Conservation (phyloP, 2,888 invertebrate species). For the Argyra leucocephala region DNA sequence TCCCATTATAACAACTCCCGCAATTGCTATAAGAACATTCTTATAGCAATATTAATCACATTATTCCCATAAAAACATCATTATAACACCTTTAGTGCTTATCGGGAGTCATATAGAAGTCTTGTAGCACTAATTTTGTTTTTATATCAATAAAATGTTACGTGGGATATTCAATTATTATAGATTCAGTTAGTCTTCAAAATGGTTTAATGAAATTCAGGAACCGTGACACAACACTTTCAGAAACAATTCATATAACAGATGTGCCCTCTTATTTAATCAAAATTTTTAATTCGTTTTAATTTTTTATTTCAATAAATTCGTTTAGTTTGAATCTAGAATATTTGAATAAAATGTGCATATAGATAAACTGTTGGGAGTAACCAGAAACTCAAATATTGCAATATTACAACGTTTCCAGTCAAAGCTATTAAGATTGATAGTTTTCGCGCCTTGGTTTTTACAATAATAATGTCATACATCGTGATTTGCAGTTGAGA, state of each 20-base stretch:
- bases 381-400: constrained; percentile 68
- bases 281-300: constrained; percentile 41
- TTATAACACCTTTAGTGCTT: too few relatives aligned
- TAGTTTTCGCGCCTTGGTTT: too few relatives aligned
- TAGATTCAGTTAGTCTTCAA: constrained; percentile 57
- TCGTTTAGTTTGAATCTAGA: background rate
- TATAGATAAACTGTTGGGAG: constrained; percentile 31
- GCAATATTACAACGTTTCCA: constrained; percentile 66
- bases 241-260: constrained; percentile 61
- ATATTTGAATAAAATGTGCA: background rate
- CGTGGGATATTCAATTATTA: constrained; percentile 63
- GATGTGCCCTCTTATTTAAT: constrained; percentile 54
- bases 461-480: too few relatives aligned
- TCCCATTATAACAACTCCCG: too few relatives aligned
- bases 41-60: too few relatives aligned
- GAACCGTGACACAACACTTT: constrained; percentile 57
- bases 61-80: too few relatives aligned
- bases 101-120: too few relatives aligned
- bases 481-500: too few relatives aligned
- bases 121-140: too few relatives aligned
- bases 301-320: background rate
- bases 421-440: constrained; percentile 70
- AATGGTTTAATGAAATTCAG: constrained; percentile 60
- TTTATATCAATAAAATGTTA: too few relatives aligned
- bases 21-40: too few relatives aligned